These are phyloP conservation scores for Epirrita christyi DNA, from an alignment of 2,888 invertebrate species.

Conservation along the genomic window DNA sequence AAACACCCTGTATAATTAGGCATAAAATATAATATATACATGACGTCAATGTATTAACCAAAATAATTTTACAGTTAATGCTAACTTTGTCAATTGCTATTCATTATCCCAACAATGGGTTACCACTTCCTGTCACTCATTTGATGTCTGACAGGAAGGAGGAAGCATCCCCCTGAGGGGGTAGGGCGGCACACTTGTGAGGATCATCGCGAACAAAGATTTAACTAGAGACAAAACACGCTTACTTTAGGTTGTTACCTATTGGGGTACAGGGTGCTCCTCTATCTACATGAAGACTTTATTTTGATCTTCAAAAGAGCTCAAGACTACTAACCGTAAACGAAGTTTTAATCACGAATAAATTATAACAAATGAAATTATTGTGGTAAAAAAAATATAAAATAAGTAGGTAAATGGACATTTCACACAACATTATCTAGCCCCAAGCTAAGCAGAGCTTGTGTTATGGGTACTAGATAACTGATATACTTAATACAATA, in stretches of 20 bases:
- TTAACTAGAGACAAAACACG: slow-evolving; percentile 77
- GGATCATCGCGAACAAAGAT: slow-evolving; percentile 71
- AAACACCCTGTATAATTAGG: too few relatives aligned
- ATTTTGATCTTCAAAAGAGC: too few relatives aligned
- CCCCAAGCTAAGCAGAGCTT: too few relatives aligned
- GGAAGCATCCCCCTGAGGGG: slow-evolving; percentile 28
- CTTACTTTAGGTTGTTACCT: slow-evolving; percentile 72
- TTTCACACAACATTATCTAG: too few relatives aligned
- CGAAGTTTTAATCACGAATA: too few relatives aligned
- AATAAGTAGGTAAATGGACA: too few relatives aligned
- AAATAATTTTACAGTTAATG: slow-evolving; percentile 14
- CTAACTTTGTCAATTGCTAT: slow-evolving; percentile 33
- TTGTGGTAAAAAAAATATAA: too few relatives aligned
- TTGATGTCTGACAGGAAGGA: slow-evolving; percentile 67
- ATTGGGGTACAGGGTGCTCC: slow-evolving; percentile 50
- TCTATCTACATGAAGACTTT: neutral
- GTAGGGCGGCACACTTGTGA: slow-evolving; percentile 42
- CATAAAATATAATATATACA: too few relatives aligned
- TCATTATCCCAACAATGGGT: slow-evolving; percentile 51
- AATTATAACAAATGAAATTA: too few relatives aligned
- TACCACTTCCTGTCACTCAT: slow-evolving; percentile 54
- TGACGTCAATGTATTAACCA: slow-evolving; percentile 8
- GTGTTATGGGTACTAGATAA: too few relatives aligned
- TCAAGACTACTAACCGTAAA: too few relatives aligned
- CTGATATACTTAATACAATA: too few relatives aligned